Conservation (phyloP, 2,888 invertebrate species). For the Pseudoips prasinana region DNA sequence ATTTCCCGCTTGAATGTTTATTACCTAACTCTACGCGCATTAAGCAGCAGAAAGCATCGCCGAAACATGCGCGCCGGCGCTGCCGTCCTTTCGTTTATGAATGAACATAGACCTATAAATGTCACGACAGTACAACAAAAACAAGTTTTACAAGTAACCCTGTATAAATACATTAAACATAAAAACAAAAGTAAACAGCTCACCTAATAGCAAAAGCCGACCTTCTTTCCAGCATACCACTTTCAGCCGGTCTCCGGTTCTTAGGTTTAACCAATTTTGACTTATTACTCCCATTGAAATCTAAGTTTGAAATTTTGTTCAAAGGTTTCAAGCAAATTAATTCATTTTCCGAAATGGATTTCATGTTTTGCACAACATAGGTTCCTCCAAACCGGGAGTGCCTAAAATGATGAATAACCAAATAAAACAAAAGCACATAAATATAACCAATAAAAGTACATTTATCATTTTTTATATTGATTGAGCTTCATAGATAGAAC, state of each 20-base stretch:
- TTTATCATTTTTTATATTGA: too few species aligned
- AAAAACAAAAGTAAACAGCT: constrained; percentile 6
- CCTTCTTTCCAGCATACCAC: constrained; percentile 85
- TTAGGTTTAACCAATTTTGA: constrained; percentile 84
- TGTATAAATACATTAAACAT: neutral
- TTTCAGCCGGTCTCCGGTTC: constrained; percentile 86
- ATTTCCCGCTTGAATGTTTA: too few species aligned
- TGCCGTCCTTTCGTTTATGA: too few species aligned
- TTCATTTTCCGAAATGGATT: constrained; percentile 94
- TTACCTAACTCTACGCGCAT: too few species aligned
- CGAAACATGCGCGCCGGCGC: too few species aligned
- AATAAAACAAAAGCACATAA: constrained; percentile 4
- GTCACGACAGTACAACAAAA: too few species aligned
- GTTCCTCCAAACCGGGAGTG: constrained; percentile 98
- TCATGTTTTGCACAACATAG: constrained; percentile 95
- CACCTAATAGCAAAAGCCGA: constrained; percentile 93
- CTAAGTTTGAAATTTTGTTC: constrained; percentile 87
- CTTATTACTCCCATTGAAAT: constrained; percentile 87
- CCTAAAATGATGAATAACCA: constrained; percentile 68
- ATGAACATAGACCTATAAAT: too few species aligned
- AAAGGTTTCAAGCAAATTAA: constrained; percentile 94
- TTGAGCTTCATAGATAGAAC: too few species aligned
- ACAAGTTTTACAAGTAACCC: too few species aligned
- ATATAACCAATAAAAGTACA: too few species aligned
- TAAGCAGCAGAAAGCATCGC: too few species aligned